Evolutionary conservation across 2,888 invertebrate genomes (phyloP).

Genomic region (Aspidapion aeneum): DNA sequence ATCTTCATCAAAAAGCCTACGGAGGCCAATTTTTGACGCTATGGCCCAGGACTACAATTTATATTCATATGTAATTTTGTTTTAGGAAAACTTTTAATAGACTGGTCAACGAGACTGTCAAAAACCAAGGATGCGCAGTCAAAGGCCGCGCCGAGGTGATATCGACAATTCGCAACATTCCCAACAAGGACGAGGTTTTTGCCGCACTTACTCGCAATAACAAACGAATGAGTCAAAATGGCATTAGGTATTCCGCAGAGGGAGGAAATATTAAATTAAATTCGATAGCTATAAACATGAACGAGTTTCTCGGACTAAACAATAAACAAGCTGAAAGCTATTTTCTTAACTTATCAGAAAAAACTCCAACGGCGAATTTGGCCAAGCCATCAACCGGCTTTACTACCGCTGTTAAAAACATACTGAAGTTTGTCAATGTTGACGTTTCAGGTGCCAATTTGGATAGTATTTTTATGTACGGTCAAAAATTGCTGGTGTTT

Average conservation of each 20-base stretch:
- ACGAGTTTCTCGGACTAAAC: slow-evolving; percentile 32
- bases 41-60: too few relatives aligned
- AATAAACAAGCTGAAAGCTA: slow-evolving; percentile 30
- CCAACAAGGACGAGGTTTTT: slow-evolving; percentile 56
- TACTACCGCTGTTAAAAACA: slow-evolving; percentile 2
- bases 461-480: slow-evolving; percentile 6
- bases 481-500: slow-evolving; percentile 18
- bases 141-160: slow-evolving; percentile 56
- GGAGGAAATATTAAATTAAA: slow-evolving; percentile 38
- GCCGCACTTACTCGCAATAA: slow-evolving; percentile 53
- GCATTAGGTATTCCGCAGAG: slow-evolving; percentile 38
- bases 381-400: neutral
- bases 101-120: slow-evolving; percentile 53
- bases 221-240: slow-evolving; percentile 53
- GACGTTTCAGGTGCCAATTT: slow-evolving; percentile 7
- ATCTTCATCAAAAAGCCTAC: too few relatives aligned
- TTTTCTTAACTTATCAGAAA: slow-evolving; percentile 26
- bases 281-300: slow-evolving; percentile 36
- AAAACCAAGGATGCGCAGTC: slow-evolving; percentile 45
- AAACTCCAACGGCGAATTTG: slow-evolving; percentile 10
- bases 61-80: too few relatives aligned
- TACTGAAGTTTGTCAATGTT: slow-evolving; percentile 12
- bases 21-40: too few relatives aligned
- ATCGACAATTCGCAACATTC: slow-evolving; percentile 51
- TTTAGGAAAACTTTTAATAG: slow-evolving; percentile 58